phyloP scores from a whole-genome alignment of 2,113 vertebrate genomes.

The Bambusicola thoracicus region DNA sequence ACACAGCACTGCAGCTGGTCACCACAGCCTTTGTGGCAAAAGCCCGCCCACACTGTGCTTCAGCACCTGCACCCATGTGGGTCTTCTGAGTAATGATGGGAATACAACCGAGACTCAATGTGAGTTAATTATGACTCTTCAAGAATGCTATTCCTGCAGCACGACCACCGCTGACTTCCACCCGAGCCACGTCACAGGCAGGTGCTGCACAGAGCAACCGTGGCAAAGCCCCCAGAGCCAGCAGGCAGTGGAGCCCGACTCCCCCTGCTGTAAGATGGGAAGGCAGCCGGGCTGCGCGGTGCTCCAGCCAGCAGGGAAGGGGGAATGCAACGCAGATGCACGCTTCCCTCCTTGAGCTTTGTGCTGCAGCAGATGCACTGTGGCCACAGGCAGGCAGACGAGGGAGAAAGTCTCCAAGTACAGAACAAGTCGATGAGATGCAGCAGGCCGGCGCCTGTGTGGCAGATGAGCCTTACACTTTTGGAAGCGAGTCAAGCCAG shows the following conservation, averaged over 20 bases:
- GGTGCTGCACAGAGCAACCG: neutral
- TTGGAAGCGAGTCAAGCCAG: conserved; percentile 27
- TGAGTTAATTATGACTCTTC: neutral
- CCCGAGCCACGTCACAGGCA: neutral
- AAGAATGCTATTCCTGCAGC: neutral
- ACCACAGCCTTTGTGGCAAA: neutral
- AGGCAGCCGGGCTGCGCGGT: neutral
- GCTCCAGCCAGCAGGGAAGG: neutral
- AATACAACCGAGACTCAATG: fast-evolving
- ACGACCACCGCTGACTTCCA: neutral
- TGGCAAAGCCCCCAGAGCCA: neutral
- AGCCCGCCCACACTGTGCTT: neutral
- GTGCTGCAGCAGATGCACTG: conserved; percentile 25
- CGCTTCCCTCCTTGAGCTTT: neutral
- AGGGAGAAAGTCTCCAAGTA: conserved; percentile 7
- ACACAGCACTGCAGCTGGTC: neutral
- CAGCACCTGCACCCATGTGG: neutral
- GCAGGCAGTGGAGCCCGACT: neutral
- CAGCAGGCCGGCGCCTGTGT: neutral
- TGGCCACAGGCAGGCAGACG: conserved; percentile 32
- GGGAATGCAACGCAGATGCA: neutral
- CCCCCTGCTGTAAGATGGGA: neutral
- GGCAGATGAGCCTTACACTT: conserved; percentile 46
- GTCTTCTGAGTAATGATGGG: neutral
- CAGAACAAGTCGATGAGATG: conserved; percentile 20